Conservation (phyloP, 2,797 vertebrate species). For the Sebastes minor region DNA sequence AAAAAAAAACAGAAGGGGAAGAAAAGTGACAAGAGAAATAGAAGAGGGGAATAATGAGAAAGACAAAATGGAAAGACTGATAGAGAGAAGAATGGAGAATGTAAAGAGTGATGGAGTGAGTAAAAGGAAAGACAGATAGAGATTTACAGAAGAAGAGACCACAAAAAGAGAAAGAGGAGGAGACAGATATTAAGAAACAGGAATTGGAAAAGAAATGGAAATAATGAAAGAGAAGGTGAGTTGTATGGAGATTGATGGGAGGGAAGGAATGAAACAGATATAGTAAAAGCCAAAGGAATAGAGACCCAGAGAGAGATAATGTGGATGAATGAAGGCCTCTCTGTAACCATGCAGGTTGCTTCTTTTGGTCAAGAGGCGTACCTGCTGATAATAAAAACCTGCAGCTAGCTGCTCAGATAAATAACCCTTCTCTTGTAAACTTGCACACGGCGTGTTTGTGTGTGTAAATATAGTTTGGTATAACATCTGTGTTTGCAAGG, state of each 20-base stretch:
- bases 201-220: neutral
- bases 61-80: neutral
- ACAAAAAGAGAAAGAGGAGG: neutral
- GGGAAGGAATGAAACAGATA: neutral
- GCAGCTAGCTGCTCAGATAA: neutral
- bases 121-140: neutral
- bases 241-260: neutral
- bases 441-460: neutral
- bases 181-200: neutral
- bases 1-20: neutral
- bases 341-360: neutral
- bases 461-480: conserved; percentile 1
- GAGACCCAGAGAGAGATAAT: neutral
- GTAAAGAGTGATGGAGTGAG: neutral
- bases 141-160: neutral
- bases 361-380: neutral
- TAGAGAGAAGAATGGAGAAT: neutral
- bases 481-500: conserved; percentile 5
- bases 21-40: neutral
- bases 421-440: neutral
- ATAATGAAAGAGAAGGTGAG: neutral
- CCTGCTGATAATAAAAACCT: conserved; percentile 13
- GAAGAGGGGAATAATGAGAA: neutral
- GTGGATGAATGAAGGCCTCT: neutral
- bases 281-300: neutral